phyloP scores from a whole-genome alignment of 1,140 invertebrate genomes.

The Agrypnia vestita region DNA sequence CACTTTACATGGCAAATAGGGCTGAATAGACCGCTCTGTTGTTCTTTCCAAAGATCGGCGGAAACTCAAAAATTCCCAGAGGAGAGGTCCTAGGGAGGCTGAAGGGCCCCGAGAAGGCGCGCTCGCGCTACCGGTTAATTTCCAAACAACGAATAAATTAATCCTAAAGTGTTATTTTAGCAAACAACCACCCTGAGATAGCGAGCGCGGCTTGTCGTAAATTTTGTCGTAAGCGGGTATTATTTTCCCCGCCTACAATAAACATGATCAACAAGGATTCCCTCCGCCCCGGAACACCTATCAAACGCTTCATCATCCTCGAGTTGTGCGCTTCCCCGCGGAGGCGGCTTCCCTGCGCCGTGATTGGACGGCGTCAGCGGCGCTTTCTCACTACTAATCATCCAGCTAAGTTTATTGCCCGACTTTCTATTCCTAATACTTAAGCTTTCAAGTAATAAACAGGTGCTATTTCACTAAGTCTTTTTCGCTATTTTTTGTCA shows the following conservation, averaged over 20 bases:
- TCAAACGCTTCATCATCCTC: not conserved
- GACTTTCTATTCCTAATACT: too few relatives aligned
- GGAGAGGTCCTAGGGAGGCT: conserved; percentile 9
- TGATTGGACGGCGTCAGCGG: too few relatives aligned
- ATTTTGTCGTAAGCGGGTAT: conserved; percentile 20
- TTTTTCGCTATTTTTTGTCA: too few relatives aligned
- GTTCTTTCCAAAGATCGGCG: not conserved
- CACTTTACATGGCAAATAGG: not conserved
- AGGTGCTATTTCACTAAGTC: too few relatives aligned
- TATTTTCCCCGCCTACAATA: conserved; percentile 41
- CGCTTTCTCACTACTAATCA: too few relatives aligned
- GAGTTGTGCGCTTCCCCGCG: not conserved
- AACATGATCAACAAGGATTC: conserved; percentile 34
- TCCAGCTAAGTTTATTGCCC: too few relatives aligned
- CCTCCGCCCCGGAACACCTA: not conserved
- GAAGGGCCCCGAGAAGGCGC: too few relatives aligned
- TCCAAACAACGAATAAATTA: conserved; percentile 42
- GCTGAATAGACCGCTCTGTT: not conserved
- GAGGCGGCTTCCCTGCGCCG: too few relatives aligned
- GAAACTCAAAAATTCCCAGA: conserved; percentile 2
- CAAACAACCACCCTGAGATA: conserved; percentile 31
- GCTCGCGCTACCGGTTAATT: conserved; percentile 20
- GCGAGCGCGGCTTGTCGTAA: conserved; percentile 37
- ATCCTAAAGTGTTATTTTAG: conserved; percentile 45
- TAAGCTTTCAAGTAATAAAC: too few relatives aligned